A percentile compares a stretch with the other conserved stretches of the same genome.
These are phyloP conservation scores for Aplocera efformata DNA, from an alignment of 2,888 invertebrate genomes.

Conservation along the genomic window DNA sequence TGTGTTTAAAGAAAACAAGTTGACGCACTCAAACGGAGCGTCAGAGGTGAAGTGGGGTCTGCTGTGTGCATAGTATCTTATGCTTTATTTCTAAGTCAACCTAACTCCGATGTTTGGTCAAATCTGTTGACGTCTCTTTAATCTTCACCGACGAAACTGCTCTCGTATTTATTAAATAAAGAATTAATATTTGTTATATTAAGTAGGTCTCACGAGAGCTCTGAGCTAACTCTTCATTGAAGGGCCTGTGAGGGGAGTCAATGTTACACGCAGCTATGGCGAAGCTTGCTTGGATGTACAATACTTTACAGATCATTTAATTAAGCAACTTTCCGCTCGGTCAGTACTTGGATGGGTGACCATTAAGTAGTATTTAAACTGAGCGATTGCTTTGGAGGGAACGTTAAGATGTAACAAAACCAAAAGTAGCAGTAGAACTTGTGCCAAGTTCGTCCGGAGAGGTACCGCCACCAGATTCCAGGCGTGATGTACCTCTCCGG, in stretches of 20 bases:
- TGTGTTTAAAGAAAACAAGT: slow-evolving; percentile 75
- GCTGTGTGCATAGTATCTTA: slow-evolving; percentile 69
- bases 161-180: slow-evolving; percentile 48
- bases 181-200: slow-evolving; percentile 29
- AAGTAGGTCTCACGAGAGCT: slow-evolving; percentile 19
- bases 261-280: slow-evolving; percentile 19
- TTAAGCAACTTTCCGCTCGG: no score
- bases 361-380: no score
- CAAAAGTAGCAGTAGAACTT: no score
- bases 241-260: slow-evolving; percentile 19
- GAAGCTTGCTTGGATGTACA: no score
- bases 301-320: no score
- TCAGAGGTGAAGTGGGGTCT: slow-evolving; percentile 65
- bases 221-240: slow-evolving; percentile 19
- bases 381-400: no score
- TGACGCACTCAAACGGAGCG: slow-evolving; percentile 65
- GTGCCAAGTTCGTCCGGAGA: no score
- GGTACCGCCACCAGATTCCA: no score
- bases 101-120: slow-evolving; percentile 68
- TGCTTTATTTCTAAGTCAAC: slow-evolving; percentile 77
- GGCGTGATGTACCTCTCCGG: no score
- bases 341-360: no score
- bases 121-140: slow-evolving; percentile 72
- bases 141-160: slow-evolving; percentile 65
- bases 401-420: no score